phyloP scores from a whole-genome alignment of 2,113 vertebrate genomes.

The Mesitornis unicolor region DNA sequence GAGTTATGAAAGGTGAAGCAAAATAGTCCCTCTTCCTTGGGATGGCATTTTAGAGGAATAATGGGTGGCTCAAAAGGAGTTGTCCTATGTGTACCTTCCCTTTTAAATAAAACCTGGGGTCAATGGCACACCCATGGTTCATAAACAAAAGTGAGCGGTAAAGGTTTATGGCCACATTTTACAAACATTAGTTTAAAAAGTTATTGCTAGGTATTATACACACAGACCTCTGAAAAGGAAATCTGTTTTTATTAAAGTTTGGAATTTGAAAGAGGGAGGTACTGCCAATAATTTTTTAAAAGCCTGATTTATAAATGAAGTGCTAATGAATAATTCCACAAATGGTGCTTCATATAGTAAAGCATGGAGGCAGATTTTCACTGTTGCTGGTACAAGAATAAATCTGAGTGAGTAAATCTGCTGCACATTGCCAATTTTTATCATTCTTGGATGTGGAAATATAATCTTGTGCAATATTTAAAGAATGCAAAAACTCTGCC shows the following conservation, averaged over 20 bases:
- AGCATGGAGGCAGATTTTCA: slow-evolving; percentile 49
- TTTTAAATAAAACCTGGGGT: not conserved
- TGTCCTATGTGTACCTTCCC: not conserved
- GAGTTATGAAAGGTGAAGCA: not conserved
- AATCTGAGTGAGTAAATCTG: slow-evolving; percentile 58
- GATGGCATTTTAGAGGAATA: not conserved
- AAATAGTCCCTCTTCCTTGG: not conserved
- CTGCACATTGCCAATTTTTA: not conserved
- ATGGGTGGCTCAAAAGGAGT: not conserved
- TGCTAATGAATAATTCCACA: slow-evolving; percentile 64
- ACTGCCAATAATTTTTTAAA: slow-evolving; percentile 34
- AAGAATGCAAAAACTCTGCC: slow-evolving; percentile 7
- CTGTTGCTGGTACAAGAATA: slow-evolving; percentile 51
- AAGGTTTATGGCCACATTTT: not conserved
- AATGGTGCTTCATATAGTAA: slow-evolving; percentile 45
- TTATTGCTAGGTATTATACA: not conserved
- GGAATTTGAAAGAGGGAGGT: slow-evolving; percentile 23
- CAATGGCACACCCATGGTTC: not conserved
- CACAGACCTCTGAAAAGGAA: not conserved
- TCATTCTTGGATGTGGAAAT: slow-evolving; percentile 24
- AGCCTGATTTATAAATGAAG: slow-evolving; percentile 63
- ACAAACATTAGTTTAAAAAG: not conserved
- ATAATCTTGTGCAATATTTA: slow-evolving; percentile 11
- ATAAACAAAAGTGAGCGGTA: not conserved
- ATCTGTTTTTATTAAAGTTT: slow-evolving; percentile 20